Evolutionary conservation across 2,113 vertebrate genomes (phyloP).

Genomic region (Deroptyus accipitrinus): DNA sequence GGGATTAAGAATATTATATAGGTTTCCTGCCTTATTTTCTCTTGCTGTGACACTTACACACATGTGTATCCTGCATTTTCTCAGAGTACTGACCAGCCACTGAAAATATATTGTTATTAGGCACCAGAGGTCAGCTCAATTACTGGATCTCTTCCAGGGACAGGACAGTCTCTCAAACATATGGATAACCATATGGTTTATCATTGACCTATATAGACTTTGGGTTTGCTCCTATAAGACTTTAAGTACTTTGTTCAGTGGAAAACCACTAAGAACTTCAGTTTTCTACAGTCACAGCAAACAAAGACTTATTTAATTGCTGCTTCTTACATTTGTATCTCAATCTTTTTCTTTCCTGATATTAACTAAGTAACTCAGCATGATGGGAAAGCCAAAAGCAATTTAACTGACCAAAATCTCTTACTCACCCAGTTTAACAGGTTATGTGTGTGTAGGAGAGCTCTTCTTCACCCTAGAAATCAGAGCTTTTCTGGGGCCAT

Average conservation of each 20-base stretch:
- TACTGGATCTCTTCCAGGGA: background rate
- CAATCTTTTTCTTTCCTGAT: background rate
- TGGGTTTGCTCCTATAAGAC: background rate
- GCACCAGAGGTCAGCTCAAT: background rate
- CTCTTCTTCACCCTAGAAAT: background rate
- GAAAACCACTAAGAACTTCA: background rate
- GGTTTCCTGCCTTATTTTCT: background rate
- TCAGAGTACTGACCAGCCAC: background rate
- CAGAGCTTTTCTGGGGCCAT: accelerated
- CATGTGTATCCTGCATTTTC: background rate
- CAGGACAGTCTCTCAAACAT: conserved; percentile 15
- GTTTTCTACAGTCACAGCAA: background rate
- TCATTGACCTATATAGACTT: background rate
- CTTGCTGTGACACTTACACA: background rate
- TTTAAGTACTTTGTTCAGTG: background rate
- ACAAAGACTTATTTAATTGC: background rate
- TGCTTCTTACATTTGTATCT: background rate
- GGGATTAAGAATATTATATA: background rate
- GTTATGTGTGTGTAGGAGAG: background rate
- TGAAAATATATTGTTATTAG: background rate
- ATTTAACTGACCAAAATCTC: background rate
- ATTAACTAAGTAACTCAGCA: background rate
- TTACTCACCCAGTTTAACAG: background rate
- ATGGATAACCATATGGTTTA: background rate
- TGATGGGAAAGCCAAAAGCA: background rate